Conservation (phyloP, 2,797 vertebrate genomes). For the Bovichtus variegatus region DNA sequence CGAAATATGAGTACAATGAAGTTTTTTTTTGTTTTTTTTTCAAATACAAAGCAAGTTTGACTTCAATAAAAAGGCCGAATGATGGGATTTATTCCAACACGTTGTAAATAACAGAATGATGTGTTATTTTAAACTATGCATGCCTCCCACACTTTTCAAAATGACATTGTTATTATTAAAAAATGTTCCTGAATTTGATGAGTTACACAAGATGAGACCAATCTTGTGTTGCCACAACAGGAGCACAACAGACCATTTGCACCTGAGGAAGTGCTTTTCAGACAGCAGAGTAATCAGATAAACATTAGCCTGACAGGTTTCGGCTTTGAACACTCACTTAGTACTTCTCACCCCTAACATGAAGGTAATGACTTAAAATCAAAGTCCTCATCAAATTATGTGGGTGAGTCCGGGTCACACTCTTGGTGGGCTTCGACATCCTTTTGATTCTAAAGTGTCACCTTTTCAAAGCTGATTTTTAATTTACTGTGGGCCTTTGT, state of each 20-base stretch:
- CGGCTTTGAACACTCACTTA: constrained; percentile 81
- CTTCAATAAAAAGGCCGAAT: background rate
- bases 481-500: constrained; percentile 56
- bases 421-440: constrained; percentile 66
- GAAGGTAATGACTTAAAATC: constrained; percentile 74
- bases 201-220: constrained; percentile 11
- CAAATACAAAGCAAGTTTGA: background rate
- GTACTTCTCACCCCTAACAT: constrained; percentile 78
- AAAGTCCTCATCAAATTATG: constrained; percentile 76
- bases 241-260: constrained; percentile 27
- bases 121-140: background rate
- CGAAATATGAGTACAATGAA: background rate
- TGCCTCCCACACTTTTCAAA: background rate
- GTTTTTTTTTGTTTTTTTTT: too few relatives aligned
- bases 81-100: background rate
- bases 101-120: background rate
- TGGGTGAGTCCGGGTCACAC: constrained; percentile 65
- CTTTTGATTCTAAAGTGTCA: constrained; percentile 71
- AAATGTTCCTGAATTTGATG: constrained; percentile 14
- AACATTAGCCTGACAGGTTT: constrained; percentile 75
- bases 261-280: constrained; percentile 62
- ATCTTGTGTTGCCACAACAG: constrained; percentile 18
- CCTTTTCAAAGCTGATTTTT: constrained; percentile 70
- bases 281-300: constrained; percentile 68
- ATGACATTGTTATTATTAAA: background rate